Evolutionary conservation across 1,140 invertebrate species (phyloP).

Genomic region (Cephus cinctus): DNA sequence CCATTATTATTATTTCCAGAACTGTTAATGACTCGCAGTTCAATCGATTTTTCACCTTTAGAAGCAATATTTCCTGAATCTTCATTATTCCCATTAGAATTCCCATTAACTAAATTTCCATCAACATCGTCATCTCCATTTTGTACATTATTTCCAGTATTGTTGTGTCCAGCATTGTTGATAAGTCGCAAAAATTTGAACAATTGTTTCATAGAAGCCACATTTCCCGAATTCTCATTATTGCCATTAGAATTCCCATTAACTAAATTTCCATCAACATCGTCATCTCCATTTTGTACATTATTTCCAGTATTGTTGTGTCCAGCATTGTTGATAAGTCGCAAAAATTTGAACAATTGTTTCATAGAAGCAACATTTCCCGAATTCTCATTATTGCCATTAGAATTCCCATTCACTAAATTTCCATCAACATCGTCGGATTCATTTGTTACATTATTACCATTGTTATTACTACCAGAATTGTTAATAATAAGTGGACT

Average conservation of each 20-base stretch:
- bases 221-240: slow-evolving; percentile 1
- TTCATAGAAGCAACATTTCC: not conserved
- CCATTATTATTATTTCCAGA: not conserved
- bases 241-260: slow-evolving; percentile 3
- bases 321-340: not conserved
- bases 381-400: not conserved
- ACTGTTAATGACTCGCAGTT: not conserved
- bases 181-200: not conserved
- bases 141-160: not conserved
- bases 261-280: not conserved
- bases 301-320: not conserved
- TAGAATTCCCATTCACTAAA: not conserved
- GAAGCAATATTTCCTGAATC: slow-evolving; percentile 1
- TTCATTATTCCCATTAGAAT: not conserved
- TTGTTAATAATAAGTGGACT: not conserved
- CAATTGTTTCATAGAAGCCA: not conserved
- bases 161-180: not conserved
- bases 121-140: slow-evolving; percentile 1
- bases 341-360: not conserved
- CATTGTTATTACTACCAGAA: not conserved
- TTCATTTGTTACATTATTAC: not conserved
- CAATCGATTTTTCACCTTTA: no score
- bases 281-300: not conserved
- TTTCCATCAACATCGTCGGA: not conserved
- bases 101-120: not conserved